Evolutionary conservation across 2,797 vertebrate genomes (phyloP).

Genomic region (Podarcis lilfordi): DNA sequence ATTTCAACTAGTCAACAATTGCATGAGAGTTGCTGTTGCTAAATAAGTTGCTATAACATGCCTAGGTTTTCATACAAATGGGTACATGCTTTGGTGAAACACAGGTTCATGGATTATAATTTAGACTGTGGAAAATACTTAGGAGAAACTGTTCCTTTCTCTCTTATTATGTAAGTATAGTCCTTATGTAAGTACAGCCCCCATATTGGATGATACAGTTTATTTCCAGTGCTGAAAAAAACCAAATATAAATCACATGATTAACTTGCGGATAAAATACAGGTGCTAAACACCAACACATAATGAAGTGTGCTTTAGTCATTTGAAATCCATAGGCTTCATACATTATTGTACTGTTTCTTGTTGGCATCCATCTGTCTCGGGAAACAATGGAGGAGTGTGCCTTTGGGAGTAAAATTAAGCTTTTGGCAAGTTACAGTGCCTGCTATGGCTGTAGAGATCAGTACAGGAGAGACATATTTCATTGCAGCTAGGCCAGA

Average conservation of each 20-base stretch:
- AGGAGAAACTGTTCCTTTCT: background rate
- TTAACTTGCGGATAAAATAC: background rate
- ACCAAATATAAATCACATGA: background rate
- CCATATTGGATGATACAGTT: no score
- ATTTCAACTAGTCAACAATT: background rate
- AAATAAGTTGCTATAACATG: background rate
- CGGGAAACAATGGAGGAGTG: no score
- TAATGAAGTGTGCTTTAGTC: background rate
- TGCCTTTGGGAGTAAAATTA: no score
- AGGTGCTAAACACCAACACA: background rate
- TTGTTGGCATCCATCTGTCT: no score
- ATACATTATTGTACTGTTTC: background rate
- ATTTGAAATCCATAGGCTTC: background rate
- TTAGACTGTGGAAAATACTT: background rate
- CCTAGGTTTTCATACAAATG: background rate
- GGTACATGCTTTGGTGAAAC: background rate
- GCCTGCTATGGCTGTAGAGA: no score
- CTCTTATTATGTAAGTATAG: background rate
- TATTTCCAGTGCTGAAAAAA: background rate
- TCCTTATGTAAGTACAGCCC: background rate
- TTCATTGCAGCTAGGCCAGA: no score
- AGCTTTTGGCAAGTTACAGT: no score
- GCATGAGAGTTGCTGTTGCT: background rate
- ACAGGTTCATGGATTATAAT: background rate
- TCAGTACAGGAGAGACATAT: no score